Base-by-base conservation (phyloP, 92 coral and sea anemone genomes). In the Ricordea florida region DNA sequence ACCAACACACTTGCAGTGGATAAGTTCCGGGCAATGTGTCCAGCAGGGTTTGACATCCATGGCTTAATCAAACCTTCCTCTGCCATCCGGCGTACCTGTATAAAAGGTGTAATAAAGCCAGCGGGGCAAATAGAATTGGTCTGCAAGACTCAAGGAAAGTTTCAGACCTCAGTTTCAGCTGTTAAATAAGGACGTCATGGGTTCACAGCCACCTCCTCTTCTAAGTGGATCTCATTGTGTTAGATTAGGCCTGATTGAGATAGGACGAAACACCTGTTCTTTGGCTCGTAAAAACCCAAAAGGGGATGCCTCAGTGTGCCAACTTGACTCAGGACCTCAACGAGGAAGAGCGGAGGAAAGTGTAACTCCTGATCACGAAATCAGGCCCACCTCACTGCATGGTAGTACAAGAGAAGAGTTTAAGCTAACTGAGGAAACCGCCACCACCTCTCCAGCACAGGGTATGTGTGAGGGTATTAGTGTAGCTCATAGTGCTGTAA, bases 1-100 rank as follows among this genome's bases (percentile, higher is more conserved):
- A 27, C 78, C 66, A 71, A 71, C 16, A 56, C 66, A 4, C 66
- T 71, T 8, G 78, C 57, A 24, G 27, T 57, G 50, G 63, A 71
- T 0, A 55, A 41, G 22, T 66, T 55, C 50, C 18, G 36, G 65
- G n/a, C 11, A 16, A 23, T 61, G 68, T 36, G 50, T 24, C 68
- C 68, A 61, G 68, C 68, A 61, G 35, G 33, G 1, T 37, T 61
- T 61, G 48, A 61, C 4, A 24, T 38, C 68, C 20, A 42, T 35
- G 2, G 34, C 51, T 36, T 62, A 13, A 38, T 40, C 52, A 22
- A 25, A 41, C 52, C 52, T 34, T 62, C 69, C 11, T 26, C 20
- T 24, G 36, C 35, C 24, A 41, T 62, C 22, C 22, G 40, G 35
- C 25, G 24, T 13, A 62, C 50, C 33, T 40, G 42, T 62, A 51